These are phyloP conservation scores for Balearica regulorum DNA, from an alignment of 2,797 vertebrate species.

Conservation along the genomic window DNA sequence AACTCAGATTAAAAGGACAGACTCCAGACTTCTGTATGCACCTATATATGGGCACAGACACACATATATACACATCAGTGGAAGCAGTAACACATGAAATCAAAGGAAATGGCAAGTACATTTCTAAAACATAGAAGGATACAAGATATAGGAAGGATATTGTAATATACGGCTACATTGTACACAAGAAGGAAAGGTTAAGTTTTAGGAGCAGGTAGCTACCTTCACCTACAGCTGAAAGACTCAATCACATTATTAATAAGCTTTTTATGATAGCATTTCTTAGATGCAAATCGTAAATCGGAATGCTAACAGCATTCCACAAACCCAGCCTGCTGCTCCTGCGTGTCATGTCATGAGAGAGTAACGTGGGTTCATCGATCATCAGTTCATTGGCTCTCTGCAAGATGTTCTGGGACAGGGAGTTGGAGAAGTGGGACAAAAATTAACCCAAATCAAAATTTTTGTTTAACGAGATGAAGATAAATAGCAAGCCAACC, in stretches of 20 bases:
- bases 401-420: background rate
- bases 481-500: background rate
- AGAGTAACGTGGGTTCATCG: background rate
- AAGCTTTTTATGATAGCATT: background rate
- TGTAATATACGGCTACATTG: background rate
- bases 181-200: background rate
- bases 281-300: background rate
- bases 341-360: accelerated
- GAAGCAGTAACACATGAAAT: background rate
- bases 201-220: background rate
- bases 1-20: background rate
- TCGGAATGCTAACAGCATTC: background rate
- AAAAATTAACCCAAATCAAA: background rate
- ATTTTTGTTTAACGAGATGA: background rate
- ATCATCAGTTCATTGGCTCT: background rate
- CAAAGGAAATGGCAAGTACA: background rate
- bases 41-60: background rate
- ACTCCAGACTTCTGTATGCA: background rate
- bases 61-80: background rate
- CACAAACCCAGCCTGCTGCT: background rate
- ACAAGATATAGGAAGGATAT: background rate
- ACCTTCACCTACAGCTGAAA: background rate
- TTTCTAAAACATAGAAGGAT: background rate
- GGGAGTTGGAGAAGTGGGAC: background rate
- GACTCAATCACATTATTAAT: background rate